These are phyloP conservation scores for Nipponacmea schrenckii DNA, from an alignment of 2,888 invertebrate genomes.

Conservation along the genomic window DNA sequence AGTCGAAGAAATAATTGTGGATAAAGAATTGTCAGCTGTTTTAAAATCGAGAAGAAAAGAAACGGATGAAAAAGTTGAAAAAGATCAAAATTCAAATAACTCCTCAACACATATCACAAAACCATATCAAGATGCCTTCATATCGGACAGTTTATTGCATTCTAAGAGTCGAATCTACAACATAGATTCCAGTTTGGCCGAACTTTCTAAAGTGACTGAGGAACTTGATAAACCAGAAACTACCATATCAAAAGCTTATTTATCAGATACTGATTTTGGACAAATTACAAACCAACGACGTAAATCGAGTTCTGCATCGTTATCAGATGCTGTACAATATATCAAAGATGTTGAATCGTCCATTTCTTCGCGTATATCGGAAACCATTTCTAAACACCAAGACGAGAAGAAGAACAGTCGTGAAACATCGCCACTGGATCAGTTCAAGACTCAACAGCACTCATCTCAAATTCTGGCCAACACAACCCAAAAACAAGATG, in stretches of 20 bases:
- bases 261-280: background rate
- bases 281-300: background rate
- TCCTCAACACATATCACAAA: background rate
- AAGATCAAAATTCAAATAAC: conserved; percentile 17
- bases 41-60: conserved; percentile 44
- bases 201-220: conserved; percentile 35
- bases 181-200: conserved; percentile 43
- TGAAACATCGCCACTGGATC: background rate
- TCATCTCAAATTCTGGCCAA: too few relatives aligned
- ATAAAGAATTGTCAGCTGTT: conserved; percentile 43
- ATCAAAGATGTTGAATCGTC: conserved; percentile 34
- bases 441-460: too few relatives aligned
- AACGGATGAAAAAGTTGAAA: conserved; percentile 38
- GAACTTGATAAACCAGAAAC: conserved; percentile 32
- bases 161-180: conserved; percentile 34
- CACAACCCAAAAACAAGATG: background rate
- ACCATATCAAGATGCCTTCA: conserved; percentile 3
- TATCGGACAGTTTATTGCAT: conserved; percentile 25
- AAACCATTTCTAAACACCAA: conserved; percentile 1
- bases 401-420: conserved; percentile 11
- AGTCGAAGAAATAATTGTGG: conserved; percentile 43
- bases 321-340: conserved; percentile 39
- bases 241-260: conserved; percentile 3
- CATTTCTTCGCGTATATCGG: conserved; percentile 19
- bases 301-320: conserved; percentile 24